phyloP scores from a whole-genome alignment of 1,140 invertebrate species.

The Drosophila nigromelanica region DNA sequence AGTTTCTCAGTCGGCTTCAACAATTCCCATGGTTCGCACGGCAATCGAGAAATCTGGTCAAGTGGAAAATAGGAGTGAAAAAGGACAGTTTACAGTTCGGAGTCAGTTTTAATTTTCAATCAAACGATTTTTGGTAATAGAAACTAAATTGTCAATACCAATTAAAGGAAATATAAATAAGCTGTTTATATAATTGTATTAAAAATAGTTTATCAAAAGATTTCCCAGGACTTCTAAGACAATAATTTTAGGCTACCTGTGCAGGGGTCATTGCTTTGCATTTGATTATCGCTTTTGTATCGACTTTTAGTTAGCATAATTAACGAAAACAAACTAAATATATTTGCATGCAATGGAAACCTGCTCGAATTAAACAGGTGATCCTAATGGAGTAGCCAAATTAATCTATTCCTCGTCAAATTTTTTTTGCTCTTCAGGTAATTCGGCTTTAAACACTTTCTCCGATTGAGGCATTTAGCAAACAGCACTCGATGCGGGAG shows the following conservation, averaged over 20 bases:
- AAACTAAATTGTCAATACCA: too few species aligned
- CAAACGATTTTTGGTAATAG: background rate
- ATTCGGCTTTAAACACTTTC: slow-evolving; percentile 42
- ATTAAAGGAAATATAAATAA: too few species aligned
- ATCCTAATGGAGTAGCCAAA: slow-evolving; percentile 1
- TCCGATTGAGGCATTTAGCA: slow-evolving; percentile 1
- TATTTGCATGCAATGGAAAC: background rate
- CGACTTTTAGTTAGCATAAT: slow-evolving; percentile 51
- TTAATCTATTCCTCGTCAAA: background rate
- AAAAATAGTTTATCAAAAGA: too few species aligned
- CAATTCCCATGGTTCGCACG: slow-evolving; percentile 4
- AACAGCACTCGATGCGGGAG: slow-evolving; percentile 15
- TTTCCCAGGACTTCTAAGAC: background rate
- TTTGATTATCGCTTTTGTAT: slow-evolving; percentile 34
- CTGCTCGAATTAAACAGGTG: slow-evolving; percentile 5
- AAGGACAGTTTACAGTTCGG: background rate
- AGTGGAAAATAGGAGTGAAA: background rate
- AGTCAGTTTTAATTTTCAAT: too few species aligned
- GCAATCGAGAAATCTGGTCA: background rate
- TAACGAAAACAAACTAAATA: slow-evolving; percentile 7
- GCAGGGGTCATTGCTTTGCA: background rate
- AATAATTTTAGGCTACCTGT: too few species aligned
- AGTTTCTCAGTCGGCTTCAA: slow-evolving; percentile 10
- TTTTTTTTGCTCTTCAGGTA: background rate
- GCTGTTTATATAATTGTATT: too few species aligned